Percentiles rank a stretch among this genome's conserved stretches.
Conservation (phyloP, 64 coral and sea anemone genomes). For the Stichodactyla mertensii region DNA sequence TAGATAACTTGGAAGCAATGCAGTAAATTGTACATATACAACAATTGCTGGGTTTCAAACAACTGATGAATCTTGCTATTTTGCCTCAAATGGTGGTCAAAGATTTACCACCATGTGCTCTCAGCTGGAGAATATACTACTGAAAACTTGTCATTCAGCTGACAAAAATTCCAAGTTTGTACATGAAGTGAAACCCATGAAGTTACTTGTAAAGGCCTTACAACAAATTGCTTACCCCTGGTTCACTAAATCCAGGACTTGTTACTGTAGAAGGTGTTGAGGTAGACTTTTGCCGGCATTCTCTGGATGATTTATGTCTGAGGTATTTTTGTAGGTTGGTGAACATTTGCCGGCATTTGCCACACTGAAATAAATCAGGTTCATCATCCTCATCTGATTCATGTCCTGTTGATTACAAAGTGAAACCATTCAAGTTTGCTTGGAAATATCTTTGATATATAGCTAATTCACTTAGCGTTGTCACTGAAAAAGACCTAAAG, state of each 20-base stretch:
- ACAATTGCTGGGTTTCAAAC: too few relatives aligned
- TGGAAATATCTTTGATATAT: too few relatives aligned
- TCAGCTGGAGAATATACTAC: too few relatives aligned
- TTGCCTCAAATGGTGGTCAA: too few relatives aligned
- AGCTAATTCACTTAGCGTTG: too few relatives aligned
- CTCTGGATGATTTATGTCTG: constrained; percentile 62
- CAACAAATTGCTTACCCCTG: constrained; percentile 13
- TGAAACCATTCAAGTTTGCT: not conserved
- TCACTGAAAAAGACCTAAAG: too few relatives aligned
- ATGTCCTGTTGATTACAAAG: not conserved
- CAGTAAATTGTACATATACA: too few relatives aligned
- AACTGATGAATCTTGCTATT: too few relatives aligned
- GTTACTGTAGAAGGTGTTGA: constrained; percentile 28
- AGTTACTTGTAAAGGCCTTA: not conserved
- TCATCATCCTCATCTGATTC: constrained; percentile 77
- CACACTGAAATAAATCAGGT: constrained; percentile 88
- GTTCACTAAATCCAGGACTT: constrained; percentile 53
- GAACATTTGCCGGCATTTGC: constrained; percentile 89
- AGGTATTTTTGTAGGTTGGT: constrained; percentile 85
- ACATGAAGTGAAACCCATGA: not conserved
- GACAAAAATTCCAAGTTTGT: too few relatives aligned
- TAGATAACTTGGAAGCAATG: too few relatives aligned
- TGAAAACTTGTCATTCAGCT: too few relatives aligned
- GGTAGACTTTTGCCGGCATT: constrained; percentile 48
- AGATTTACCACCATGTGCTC: too few relatives aligned